Evolutionary conservation across 2,888 invertebrate genomes (phyloP).

Genomic region (Lasioglossum figueresi): DNA sequence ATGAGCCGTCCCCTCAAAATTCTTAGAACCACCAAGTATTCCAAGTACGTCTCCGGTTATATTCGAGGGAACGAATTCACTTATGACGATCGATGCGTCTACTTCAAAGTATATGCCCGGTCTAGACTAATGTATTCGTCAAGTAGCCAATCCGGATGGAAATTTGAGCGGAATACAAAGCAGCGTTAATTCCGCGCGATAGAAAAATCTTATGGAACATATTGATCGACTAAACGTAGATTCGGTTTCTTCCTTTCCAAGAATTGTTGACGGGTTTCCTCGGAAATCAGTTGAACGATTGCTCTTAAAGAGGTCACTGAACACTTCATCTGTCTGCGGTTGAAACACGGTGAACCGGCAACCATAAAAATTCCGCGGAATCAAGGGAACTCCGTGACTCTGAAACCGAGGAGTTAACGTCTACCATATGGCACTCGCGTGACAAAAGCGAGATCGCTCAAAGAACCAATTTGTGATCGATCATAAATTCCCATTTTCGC

Average conservation of each 20-base stretch:
- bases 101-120: conserved; percentile 37
- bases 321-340: not conserved
- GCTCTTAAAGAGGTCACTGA: not conserved
- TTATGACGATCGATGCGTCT: conserved; percentile 78
- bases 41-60: conserved; percentile 75
- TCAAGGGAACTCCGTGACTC: not conserved
- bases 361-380: not conserved
- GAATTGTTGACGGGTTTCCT: not conserved
- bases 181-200: not conserved
- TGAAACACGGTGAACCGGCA: not conserved
- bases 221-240: not conserved
- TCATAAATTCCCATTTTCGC: no score
- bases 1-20: conserved; percentile 79
- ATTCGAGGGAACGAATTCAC: conserved; percentile 75
- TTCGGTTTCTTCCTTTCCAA: not conserved
- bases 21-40: conserved; percentile 77
- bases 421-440: not conserved
- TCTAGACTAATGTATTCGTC: conserved; percentile 33
- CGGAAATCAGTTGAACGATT: not conserved
- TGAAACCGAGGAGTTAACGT: not conserved
- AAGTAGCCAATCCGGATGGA: conserved; percentile 19
- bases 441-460: not conserved
- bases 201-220: not conserved
- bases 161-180: not conserved
- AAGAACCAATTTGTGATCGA: not conserved